Conservation (phyloP, 2,113 vertebrate genomes). For the Scortum barcoo region DNA sequence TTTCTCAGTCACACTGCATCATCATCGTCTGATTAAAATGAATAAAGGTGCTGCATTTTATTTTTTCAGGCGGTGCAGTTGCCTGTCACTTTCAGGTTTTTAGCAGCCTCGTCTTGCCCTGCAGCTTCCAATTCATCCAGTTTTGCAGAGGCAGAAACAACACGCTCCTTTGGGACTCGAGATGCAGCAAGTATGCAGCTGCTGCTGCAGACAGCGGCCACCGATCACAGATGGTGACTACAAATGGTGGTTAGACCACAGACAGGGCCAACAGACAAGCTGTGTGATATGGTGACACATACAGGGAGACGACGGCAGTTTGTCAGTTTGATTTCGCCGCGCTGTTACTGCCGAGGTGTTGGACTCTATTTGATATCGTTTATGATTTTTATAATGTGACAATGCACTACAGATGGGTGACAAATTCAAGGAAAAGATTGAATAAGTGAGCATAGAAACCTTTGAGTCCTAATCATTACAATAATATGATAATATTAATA, state of each 20-base stretch:
- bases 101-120: neutral
- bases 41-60: neutral
- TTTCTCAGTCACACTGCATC: neutral
- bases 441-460: neutral
- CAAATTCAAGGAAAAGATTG: neutral
- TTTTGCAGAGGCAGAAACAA: slow-evolving; percentile 18
- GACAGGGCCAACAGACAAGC: neutral
- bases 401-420: neutral
- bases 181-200: slow-evolving; percentile 20
- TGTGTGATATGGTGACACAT: neutral
- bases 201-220: slow-evolving; percentile 19
- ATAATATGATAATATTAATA: too few species aligned
- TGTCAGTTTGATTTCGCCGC: neutral
- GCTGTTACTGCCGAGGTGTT: neutral
- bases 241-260: slow-evolving; percentile 1
- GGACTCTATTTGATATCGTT: too few species aligned
- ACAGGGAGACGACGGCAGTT: neutral
- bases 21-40: neutral
- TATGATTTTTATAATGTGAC: too few species aligned
- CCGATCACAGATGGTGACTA: slow-evolving; percentile 33
- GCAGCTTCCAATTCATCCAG: neutral
- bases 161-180: neutral
- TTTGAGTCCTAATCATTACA: neutral
- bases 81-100: slow-evolving; percentile 1
- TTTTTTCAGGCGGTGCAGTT: neutral